Evolutionary conservation across 2,888 invertebrate genomes (phyloP), one percentile per base, ranked within the genome.

Genomic region (Ophion obscuratus): DNA sequence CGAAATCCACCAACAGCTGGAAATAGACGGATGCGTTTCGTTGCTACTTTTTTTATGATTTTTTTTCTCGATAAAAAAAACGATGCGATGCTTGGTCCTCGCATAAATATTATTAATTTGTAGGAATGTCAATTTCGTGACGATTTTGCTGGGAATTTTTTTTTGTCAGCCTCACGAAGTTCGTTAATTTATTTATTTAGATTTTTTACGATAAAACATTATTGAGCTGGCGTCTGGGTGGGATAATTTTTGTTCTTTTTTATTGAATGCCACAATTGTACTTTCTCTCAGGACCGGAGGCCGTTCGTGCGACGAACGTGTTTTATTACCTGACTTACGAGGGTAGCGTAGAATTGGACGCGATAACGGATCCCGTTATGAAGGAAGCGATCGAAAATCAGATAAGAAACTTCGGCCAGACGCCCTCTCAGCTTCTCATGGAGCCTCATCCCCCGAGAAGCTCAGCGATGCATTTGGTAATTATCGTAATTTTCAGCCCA

Each of bases 271-370:
- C 27, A 11, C 20, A 76, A 40, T 53, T 67, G 20, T 79, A 14
- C 44, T 14, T 61, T 75, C 47, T 85, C 83, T 2, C 75, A 97
- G 97, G 99, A 64, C 99, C 99, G 0, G 99, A 99, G 95, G 99
- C 99, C 1, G 97, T 99, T 59, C 96, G 99, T 79, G 99, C 99
- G 2, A 99, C 99, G 20, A 99, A 99, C 95, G 99, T 99, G 24
- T 99, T 99, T 95, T 99, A 99, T 95, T 99, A 99, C 95, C 95
- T 99, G 87, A 99, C 99, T 0, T 99, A 99, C 94, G 99, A 99
- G 94, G 99, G 99, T 79, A 98, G 97, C 89, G 98, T 99, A 2
- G 98, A 99, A 84, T 95, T 99, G 90, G 98, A 99, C 83, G 96
- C 97, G 57, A 97, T 99, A 90, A 95, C 96, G 0, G 99, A 99